These are phyloP conservation scores for Pyrrhia umbra DNA, from an alignment of 2,888 invertebrate genomes.

Conservation along the genomic window DNA sequence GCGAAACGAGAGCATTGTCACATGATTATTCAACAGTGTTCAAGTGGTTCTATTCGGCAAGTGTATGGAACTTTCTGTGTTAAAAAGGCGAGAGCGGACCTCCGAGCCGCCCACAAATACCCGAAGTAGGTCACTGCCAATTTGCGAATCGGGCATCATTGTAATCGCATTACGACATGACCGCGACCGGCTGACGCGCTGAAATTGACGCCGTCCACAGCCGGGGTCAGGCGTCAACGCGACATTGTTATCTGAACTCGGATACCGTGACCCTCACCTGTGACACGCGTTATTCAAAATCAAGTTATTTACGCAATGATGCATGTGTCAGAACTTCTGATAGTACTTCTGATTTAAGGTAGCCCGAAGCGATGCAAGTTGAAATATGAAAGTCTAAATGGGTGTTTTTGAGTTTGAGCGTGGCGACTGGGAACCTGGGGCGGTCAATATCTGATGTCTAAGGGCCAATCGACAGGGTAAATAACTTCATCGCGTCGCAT, in stretches of 20 bases:
- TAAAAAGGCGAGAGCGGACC: constrained; percentile 70
- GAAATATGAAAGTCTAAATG: constrained; percentile 15
- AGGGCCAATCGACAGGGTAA: constrained; percentile 69
- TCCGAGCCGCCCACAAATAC: constrained; percentile 67
- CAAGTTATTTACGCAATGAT: constrained; percentile 36
- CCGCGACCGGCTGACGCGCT: constrained; percentile 66
- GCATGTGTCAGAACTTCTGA: constrained; percentile 9
- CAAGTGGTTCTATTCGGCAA: constrained; percentile 54
- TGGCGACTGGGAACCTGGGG: constrained; percentile 41
- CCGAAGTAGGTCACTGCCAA: constrained; percentile 81
- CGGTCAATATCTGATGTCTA: constrained; percentile 60
- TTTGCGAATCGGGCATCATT: constrained; percentile 76
- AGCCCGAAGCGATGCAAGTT: constrained; percentile 7
- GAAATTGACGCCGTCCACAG: constrained; percentile 56
- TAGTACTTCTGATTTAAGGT: not conserved
- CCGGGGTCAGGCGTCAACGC: constrained; percentile 69
- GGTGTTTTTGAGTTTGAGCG: constrained; percentile 30
- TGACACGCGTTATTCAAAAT: constrained; percentile 62
- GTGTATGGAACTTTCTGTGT: constrained; percentile 58
- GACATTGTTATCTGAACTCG: constrained; percentile 79
- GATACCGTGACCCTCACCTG: constrained; percentile 71
- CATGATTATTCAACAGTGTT: constrained; percentile 63
- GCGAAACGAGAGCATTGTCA: constrained; percentile 67
- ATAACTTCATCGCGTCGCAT: constrained; percentile 77
- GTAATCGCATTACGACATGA: constrained; percentile 76